Conservation (phyloP, 1,140 invertebrate species). For the Neodiprion fabricii region DNA sequence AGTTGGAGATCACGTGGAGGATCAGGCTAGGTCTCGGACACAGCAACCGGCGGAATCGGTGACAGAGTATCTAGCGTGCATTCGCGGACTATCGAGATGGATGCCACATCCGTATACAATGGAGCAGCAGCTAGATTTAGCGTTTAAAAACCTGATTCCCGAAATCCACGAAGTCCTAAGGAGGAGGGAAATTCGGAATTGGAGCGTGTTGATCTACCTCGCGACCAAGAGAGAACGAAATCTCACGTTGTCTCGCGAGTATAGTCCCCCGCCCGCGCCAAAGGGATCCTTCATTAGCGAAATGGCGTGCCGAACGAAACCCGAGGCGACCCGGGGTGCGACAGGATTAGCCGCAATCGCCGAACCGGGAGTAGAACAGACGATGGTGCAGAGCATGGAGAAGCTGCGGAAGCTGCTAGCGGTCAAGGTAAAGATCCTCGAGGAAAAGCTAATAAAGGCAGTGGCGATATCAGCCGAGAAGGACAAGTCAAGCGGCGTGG, state of each 20-base stretch:
- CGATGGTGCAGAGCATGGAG: neutral
- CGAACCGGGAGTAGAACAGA: neutral
- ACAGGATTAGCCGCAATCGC: neutral
- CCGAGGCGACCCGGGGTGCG: neutral
- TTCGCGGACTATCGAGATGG: constrained; percentile 1
- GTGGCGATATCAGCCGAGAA: neutral
- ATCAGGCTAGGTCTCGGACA: neutral
- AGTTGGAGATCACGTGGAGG: neutral
- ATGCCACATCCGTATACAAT: neutral
- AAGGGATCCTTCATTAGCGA: neutral
- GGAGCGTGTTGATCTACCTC: neutral
- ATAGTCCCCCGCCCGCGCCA: neutral
- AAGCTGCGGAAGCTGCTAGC: neutral
- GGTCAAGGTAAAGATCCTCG: neutral
- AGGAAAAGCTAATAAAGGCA: neutral
- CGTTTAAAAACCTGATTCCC: constrained; percentile 13
- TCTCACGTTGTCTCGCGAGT: neutral
- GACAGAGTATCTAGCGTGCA: constrained; percentile 3
- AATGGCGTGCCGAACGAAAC: neutral
- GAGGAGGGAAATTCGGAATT: neutral
- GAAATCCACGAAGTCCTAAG: neutral
- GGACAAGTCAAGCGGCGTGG: neutral
- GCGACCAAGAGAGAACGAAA: neutral
- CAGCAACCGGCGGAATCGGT: constrained; percentile 8
- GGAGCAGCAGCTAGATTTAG: neutral